Percentiles rank a stretch among this genome's conserved stretches.
These are phyloP conservation scores for Heliconius hortense DNA, from an alignment of 2,888 invertebrate genomes.

Conservation along the genomic window DNA sequence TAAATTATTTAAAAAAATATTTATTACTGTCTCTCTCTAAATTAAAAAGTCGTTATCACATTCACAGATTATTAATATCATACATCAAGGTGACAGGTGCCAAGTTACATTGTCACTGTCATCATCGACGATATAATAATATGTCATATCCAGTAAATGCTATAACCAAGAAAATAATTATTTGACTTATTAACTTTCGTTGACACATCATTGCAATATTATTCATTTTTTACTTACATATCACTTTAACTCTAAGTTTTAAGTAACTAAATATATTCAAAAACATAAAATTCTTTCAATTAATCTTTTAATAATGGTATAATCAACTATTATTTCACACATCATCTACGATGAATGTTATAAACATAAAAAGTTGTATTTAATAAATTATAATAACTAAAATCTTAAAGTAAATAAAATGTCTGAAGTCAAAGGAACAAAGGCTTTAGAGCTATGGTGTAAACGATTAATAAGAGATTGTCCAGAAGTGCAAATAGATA, in stretches of 20 bases:
- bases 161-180: conserved; percentile 23
- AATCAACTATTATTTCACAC: conserved; percentile 24
- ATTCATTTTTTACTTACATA: conserved; percentile 15
- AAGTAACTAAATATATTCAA: background rate
- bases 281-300: background rate
- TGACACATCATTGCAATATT: conserved; percentile 19
- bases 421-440: conserved; percentile 93
- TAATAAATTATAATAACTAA: conserved; percentile 39
- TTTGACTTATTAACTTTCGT: conserved; percentile 19
- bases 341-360: conserved; percentile 32
- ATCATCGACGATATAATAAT: conserved; percentile 15
- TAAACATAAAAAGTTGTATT: conserved; percentile 32
- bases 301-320: background rate
- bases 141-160: conserved; percentile 9
- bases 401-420: conserved; percentile 66
- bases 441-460: conserved; percentile 96
- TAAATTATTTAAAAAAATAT: no score
- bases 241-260: background rate
- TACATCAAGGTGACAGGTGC: background rate
- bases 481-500: conserved; percentile 93
- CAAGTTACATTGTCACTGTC: conserved; percentile 13
- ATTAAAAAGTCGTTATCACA: no score
- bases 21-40: no score
- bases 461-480: conserved; percentile 94
- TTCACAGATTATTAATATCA: background rate